Evolutionary conservation across 2,888 invertebrate genomes (phyloP).

Genomic region (Lasioglossum calceatum): DNA sequence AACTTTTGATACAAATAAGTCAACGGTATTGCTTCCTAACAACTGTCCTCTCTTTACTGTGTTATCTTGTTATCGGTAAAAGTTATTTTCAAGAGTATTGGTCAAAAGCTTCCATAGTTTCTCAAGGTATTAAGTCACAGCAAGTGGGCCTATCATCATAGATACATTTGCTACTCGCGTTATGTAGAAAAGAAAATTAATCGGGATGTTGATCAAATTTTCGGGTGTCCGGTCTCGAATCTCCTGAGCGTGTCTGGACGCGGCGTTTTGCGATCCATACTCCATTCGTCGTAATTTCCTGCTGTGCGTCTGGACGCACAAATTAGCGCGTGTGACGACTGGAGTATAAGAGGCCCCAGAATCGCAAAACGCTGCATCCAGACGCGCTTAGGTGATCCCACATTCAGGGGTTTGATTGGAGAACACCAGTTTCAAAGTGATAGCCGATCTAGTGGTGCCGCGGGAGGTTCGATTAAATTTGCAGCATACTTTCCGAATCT

Average conservation of each 20-base stretch:
- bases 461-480: conserved; percentile 28
- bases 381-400: too few species aligned
- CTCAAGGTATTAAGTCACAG: too few species aligned
- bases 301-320: too few species aligned
- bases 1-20: not conserved
- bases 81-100: not conserved
- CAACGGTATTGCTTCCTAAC: not conserved
- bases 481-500: not conserved
- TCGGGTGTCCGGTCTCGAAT: not conserved
- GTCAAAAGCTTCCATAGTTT: not conserved
- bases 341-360: too few species aligned
- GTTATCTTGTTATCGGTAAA: not conserved
- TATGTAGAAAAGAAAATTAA: not conserved
- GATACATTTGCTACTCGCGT: not conserved
- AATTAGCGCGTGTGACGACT: too few species aligned
- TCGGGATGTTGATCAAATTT: not conserved
- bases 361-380: too few species aligned
- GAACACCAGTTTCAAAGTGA: not conserved
- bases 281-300: too few species aligned
- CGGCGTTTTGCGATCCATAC: too few species aligned
- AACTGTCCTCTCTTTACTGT: not conserved
- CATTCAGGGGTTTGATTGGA: too few species aligned
- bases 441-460: not conserved
- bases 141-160: not conserved
- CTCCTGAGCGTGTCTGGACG: too few species aligned